Evolutionary conservation across 2,888 invertebrate genomes (phyloP).

Genomic region (Drosophila atripex): DNA sequence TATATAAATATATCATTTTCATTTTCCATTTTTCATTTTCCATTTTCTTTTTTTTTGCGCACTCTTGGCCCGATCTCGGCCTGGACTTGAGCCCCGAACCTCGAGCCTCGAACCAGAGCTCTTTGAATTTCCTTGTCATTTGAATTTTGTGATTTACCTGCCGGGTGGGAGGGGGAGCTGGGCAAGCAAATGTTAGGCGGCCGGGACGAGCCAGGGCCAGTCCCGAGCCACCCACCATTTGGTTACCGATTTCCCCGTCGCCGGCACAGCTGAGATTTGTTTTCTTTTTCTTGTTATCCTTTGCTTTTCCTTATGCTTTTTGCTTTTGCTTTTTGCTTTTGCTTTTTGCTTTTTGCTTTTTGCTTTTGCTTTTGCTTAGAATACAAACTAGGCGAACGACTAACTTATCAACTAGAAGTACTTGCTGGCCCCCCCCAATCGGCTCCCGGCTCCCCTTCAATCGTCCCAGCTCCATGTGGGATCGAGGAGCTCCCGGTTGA

Average conservation of each 20-base stretch:
- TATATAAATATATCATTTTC: constrained; percentile 8
- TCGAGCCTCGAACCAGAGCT: neutral
- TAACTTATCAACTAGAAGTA: constrained; percentile 36
- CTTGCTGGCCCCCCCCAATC: constrained; percentile 32
- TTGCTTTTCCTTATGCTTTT: neutral
- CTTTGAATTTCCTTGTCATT: neutral
- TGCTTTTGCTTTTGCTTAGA: neutral
- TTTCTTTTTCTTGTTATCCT: constrained; percentile 4
- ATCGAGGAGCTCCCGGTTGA: constrained; percentile 84
- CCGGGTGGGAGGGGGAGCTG: neutral
- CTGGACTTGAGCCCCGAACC: neutral
- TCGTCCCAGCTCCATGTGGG: constrained; percentile 53
- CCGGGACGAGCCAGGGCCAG: neutral
- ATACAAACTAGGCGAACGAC: constrained; percentile 19
- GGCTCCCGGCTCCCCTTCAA: constrained; percentile 11
- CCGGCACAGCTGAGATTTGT: constrained; percentile 9
- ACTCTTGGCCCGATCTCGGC: neutral
- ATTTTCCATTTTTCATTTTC: constrained; percentile 5
- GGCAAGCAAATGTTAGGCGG: neutral
- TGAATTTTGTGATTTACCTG: constrained; percentile 3
- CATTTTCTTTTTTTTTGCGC: neutral
- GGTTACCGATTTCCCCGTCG: neutral
- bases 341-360: constrained; percentile 3
- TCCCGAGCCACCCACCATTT: neutral
- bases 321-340: neutral